These are phyloP conservation scores for Gastracanthus pulcherrimus DNA, from an alignment of 2,888 invertebrate genomes.

Conservation along the genomic window DNA sequence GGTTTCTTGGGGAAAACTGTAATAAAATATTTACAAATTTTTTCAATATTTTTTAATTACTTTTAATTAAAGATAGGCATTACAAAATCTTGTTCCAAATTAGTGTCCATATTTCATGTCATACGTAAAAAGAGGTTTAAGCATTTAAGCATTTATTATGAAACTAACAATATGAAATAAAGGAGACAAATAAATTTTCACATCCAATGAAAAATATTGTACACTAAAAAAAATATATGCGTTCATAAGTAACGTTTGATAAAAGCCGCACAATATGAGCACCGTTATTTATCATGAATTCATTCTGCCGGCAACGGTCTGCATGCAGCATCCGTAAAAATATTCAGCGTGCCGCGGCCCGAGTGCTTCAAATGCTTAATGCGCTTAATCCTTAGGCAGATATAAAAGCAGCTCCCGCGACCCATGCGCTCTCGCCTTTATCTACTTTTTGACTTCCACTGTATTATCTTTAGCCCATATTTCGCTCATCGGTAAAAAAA, in stretches of 20 bases:
- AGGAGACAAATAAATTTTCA: neutral
- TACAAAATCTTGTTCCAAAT: too few species aligned
- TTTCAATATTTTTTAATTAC: too few species aligned
- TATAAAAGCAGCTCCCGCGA: neutral
- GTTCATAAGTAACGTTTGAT: neutral
- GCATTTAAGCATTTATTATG: too few species aligned
- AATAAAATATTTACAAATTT: too few species aligned
- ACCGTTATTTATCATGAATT: constrained; percentile 7
- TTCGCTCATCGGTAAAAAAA: neutral
- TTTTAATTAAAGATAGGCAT: too few species aligned
- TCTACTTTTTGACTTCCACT: neutral
- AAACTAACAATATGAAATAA: too few species aligned
- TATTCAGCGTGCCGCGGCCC: constrained; percentile 12
- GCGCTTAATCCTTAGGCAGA: constrained; percentile 5
- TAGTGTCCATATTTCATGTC: too few species aligned
- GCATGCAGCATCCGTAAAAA: neutral
- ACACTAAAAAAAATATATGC: neutral
- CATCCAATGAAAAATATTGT: neutral
- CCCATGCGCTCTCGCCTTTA: neutral
- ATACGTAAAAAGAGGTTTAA: too few species aligned
- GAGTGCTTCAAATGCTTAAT: constrained; percentile 35
- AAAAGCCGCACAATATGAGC: neutral
- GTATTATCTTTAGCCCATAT: neutral
- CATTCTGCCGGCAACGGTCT: neutral
- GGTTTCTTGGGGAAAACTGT: too few species aligned